A percentile compares a stretch with the other conserved stretches of the same genome.
Conservation (phyloP, 2,797 vertebrate species). For the Centropyge bicolor region DNA sequence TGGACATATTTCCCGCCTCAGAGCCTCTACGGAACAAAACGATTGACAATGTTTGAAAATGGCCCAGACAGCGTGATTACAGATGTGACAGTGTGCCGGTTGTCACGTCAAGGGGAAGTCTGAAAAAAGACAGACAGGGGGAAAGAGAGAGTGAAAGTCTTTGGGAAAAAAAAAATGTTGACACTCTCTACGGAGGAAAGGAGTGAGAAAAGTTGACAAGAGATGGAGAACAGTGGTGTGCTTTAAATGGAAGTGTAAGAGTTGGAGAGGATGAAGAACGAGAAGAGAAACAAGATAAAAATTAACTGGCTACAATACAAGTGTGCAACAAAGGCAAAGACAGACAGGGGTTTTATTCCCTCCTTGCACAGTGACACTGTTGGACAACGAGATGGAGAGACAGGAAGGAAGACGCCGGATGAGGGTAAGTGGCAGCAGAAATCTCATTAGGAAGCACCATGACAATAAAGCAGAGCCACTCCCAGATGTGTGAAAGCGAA, state of each 20-base stretch:
- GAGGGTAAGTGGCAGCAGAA: slow-evolving; percentile 4
- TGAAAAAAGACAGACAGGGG: neutral
- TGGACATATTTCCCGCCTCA: slow-evolving; percentile 47
- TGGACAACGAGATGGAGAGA: neutral
- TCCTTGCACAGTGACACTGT: slow-evolving; percentile 3
- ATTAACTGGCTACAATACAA: slow-evolving; percentile 4
- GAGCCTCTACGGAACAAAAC: slow-evolving; percentile 57
- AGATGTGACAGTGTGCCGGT: slow-evolving; percentile 53
- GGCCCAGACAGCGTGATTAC: slow-evolving; percentile 64
- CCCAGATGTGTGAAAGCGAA: slow-evolving; percentile 33
- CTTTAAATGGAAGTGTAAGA: slow-evolving; percentile 8
- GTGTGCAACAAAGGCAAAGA: neutral
- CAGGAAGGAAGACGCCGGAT: slow-evolving; percentile 4
- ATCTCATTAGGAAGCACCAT: slow-evolving; percentile 22
- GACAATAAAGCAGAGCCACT: slow-evolving; percentile 15
- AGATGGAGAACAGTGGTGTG: slow-evolving; percentile 27
- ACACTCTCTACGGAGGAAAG: slow-evolving; percentile 37
- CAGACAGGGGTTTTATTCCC: neutral
- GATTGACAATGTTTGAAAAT: slow-evolving; percentile 79
- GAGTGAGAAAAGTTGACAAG: slow-evolving; percentile 40
- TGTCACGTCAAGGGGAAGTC: slow-evolving; percentile 41
- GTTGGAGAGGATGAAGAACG: slow-evolving; percentile 1
- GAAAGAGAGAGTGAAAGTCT: slow-evolving; percentile 5
- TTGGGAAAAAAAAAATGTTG: slow-evolving; percentile 5
- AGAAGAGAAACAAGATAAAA: neutral